Conservation (phyloP, 2,888 invertebrate species). For the Oeneis ivallda region DNA sequence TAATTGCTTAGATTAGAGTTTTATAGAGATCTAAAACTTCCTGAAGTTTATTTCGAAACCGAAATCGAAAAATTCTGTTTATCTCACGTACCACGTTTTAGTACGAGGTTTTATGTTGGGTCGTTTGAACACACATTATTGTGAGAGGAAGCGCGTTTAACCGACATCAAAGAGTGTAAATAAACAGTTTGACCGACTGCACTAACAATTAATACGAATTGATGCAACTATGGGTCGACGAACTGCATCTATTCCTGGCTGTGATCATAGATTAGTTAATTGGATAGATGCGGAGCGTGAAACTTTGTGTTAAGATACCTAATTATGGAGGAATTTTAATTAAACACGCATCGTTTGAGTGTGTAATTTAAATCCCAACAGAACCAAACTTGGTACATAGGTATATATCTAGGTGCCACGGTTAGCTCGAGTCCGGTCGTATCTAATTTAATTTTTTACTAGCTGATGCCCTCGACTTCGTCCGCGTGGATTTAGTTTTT, state of each 20-base stretch:
- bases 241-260: constrained; percentile 64
- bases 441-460: too few species aligned
- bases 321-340: constrained; percentile 23
- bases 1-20: too few species aligned
- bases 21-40: too few species aligned
- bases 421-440: too few species aligned
- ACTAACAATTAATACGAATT: constrained; percentile 70
- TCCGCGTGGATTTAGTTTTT: too few species aligned
- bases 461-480: too few species aligned
- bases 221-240: constrained; percentile 69
- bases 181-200: constrained; percentile 44
- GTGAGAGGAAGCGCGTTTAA: constrained; percentile 26
- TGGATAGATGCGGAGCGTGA: constrained; percentile 16
- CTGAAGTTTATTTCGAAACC: too few species aligned
- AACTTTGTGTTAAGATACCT: constrained; percentile 11
- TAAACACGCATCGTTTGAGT: neutral
- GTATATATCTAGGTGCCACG: neutral
- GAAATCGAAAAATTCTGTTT: too few species aligned
- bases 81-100: neutral
- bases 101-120: neutral
- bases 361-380: neutral
- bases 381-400: too few species aligned
- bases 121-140: constrained; percentile 9
- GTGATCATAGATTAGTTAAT: constrained; percentile 44
- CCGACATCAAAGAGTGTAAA: constrained; percentile 32